These are phyloP conservation scores for Cyphomyrus plagiostoma DNA, from an alignment of 2,113 vertebrate species.

Conservation along the genomic window DNA sequence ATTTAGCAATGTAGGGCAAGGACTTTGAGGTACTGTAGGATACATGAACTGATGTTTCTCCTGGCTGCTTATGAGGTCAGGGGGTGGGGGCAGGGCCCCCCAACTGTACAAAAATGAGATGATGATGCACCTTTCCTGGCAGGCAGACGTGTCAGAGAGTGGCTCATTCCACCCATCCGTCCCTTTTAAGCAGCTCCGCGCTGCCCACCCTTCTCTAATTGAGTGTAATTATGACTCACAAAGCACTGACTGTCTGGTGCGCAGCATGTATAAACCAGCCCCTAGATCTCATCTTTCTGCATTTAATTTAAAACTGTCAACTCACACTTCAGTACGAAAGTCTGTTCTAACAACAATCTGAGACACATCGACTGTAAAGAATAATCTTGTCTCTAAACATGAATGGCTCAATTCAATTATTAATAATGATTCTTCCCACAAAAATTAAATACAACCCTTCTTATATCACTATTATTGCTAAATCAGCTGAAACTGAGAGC, in stretches of 20 bases:
- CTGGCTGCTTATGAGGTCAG: not conserved
- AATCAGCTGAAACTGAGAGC: not conserved
- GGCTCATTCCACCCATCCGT: not conserved
- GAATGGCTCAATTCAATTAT: not conserved
- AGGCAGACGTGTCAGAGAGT: not conserved
- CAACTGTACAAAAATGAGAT: not conserved
- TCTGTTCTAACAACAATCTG: not conserved
- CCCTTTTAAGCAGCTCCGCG: not conserved
- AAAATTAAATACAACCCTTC: not conserved
- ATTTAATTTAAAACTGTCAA: not conserved
- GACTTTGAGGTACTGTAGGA: not conserved
- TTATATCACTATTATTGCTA: not conserved
- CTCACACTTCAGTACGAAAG: not conserved
- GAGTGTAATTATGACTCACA: conserved; percentile 14
- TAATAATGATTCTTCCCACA: not conserved
- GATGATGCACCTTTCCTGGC: not conserved
- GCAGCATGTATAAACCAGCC: not conserved
- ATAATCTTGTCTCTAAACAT: not conserved
- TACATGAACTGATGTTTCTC: not conserved
- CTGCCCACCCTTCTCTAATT: not conserved
- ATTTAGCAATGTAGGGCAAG: not conserved
- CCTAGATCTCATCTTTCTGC: not conserved
- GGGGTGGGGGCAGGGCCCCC: not conserved
- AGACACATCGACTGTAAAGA: not conserved
- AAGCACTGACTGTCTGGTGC: not conserved